phyloP scores from a whole-genome alignment of 2,797 vertebrate species.

The Otolemur crassicaudatus region DNA sequence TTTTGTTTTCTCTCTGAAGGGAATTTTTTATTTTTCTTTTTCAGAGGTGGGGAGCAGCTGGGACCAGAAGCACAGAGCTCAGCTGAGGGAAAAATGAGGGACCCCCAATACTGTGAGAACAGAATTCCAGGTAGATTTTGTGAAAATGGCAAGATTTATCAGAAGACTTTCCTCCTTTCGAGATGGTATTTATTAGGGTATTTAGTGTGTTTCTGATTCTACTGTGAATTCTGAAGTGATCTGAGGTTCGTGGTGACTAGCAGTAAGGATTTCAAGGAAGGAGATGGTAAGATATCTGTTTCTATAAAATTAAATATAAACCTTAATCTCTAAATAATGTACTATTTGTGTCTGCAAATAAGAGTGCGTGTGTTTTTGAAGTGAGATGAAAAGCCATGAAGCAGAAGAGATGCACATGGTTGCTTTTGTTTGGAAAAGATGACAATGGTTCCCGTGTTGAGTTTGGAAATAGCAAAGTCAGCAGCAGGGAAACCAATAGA shows the following conservation, averaged over 20 bases:
- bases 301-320: not conserved
- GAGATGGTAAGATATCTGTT: not conserved
- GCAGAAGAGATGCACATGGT: not conserved
- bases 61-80: not conserved
- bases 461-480: not conserved
- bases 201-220: not conserved
- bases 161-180: not conserved
- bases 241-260: not conserved
- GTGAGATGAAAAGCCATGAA: not conserved
- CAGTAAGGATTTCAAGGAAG: not conserved
- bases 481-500: not conserved
- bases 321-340: not conserved
- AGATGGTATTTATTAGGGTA: not conserved
- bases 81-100: not conserved
- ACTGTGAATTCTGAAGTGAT: not conserved
- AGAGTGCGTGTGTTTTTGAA: not conserved
- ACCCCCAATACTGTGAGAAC: not conserved
- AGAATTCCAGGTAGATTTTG: not conserved
- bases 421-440: not conserved
- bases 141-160: not conserved
- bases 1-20: not conserved
- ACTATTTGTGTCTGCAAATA: too few relatives aligned
- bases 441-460: not conserved
- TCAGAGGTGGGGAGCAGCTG: accelerated
- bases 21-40: not conserved